Percentiles rank a stretch among this genome's conserved stretches.
These are phyloP conservation scores for Marmota monax DNA, from an alignment of 2,113 vertebrate genomes.

Conservation along the genomic window DNA sequence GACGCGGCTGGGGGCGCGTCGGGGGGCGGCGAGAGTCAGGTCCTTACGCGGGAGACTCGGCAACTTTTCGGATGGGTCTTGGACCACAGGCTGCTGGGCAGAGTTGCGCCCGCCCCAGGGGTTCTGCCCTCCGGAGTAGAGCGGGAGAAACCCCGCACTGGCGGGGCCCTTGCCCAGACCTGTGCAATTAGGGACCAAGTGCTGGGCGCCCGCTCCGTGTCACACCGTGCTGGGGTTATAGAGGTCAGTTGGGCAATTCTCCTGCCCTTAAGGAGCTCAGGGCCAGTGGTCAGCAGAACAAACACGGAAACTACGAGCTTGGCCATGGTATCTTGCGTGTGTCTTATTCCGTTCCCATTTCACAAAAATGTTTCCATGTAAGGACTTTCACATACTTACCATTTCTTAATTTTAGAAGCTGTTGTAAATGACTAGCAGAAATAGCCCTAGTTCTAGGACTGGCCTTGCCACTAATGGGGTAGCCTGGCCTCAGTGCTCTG, in stretches of 20 bases:
- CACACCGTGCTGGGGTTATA: not conserved
- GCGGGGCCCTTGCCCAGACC: not conserved
- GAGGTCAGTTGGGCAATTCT: not conserved
- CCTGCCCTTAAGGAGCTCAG: not conserved
- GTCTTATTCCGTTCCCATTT: not conserved
- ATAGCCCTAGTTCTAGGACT: not conserved
- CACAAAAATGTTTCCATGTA: slow-evolving; percentile 54
- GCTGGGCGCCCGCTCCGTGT: not conserved
- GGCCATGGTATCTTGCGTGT: not conserved
- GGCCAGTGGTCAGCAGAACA: not conserved
- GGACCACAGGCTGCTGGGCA: not conserved
- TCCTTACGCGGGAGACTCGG: not conserved
- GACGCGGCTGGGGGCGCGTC: not conserved
- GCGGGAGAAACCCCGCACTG: too few relatives aligned
- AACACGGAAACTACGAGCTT: not conserved
- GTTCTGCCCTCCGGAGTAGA: too few relatives aligned
- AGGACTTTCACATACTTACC: slow-evolving; percentile 47
- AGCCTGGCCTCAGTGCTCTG: not conserved
- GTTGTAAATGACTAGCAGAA: slow-evolving; percentile 22
- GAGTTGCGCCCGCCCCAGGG: fast-evolving
- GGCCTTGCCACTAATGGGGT: not conserved
- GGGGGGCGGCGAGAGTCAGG: not conserved
- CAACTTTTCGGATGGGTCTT: not conserved
- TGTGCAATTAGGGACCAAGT: not conserved
- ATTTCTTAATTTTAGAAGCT: slow-evolving; percentile 67